These are phyloP conservation scores for Lepidostoma basale DNA, from an alignment of 1,140 invertebrate species.

Conservation along the genomic window DNA sequence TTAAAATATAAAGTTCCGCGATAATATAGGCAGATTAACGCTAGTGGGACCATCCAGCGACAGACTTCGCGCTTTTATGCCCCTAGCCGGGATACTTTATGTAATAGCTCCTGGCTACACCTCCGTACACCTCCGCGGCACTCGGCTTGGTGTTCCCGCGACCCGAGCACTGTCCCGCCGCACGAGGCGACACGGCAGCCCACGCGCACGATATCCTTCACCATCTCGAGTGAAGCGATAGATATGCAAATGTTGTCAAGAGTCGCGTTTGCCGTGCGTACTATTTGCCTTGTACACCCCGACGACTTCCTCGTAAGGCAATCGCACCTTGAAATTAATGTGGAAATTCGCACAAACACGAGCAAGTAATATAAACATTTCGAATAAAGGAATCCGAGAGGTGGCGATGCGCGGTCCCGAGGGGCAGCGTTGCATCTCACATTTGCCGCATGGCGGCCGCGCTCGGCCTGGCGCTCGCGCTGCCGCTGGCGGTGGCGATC, in stretches of 20 bases:
- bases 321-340: conserved; percentile 5
- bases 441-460: conserved; percentile 9
- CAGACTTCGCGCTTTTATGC: conserved; percentile 32
- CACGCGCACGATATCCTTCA: conserved; percentile 14
- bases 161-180: too few relatives aligned
- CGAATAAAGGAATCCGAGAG: not conserved
- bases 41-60: conserved; percentile 21
- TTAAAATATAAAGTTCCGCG: conserved; percentile 27
- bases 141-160: too few relatives aligned
- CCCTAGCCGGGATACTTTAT: conserved; percentile 29
- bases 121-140: too few relatives aligned
- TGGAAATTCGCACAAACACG: not conserved
- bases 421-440: conserved; percentile 2
- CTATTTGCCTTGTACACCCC: conserved; percentile 11
- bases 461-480: not conserved
- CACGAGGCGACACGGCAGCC: too few relatives aligned
- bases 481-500: conserved; percentile 1
- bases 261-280: conserved; percentile 10
- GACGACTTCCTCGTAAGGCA: not conserved
- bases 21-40: conserved; percentile 31
- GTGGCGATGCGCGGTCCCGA: not conserved
- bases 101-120: conserved; percentile 26
- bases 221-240: conserved; percentile 5
- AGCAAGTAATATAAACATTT: conserved; percentile 11
- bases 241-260: conserved; percentile 8